Percentiles rank a stretch among this genome's conserved stretches.
phyloP scores from a whole-genome alignment of 2,888 invertebrate genomes.

The Acanthopleura granulata region DNA sequence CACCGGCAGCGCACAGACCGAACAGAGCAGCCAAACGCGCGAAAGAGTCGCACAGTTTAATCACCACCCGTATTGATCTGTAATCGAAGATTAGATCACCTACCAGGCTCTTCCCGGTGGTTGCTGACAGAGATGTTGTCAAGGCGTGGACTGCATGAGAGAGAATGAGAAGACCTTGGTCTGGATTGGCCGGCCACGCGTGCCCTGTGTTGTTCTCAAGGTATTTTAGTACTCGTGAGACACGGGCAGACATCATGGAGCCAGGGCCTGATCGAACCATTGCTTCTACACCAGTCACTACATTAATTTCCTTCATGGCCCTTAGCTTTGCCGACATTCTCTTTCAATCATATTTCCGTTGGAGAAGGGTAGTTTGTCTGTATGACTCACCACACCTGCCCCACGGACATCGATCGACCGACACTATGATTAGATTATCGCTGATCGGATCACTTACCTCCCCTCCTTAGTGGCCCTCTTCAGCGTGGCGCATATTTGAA shows the following conservation, averaged over 20 bases:
- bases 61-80: neutral
- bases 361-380: neutral
- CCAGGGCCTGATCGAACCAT: neutral
- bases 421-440: conserved; percentile 12
- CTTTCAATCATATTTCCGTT: conserved; percentile 12
- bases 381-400: conserved; percentile 9
- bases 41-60: neutral
- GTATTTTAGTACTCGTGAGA: neutral
- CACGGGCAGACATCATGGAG: conserved; percentile 1
- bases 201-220: neutral
- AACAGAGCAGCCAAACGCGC: neutral
- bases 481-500: neutral
- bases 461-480: neutral
- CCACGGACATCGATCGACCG: neutral
- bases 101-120: neutral
- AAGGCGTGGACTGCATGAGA: neutral
- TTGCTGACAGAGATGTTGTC: neutral
- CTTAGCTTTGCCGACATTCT: neutral
- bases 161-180: neutral
- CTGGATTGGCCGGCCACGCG: neutral
- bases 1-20: neutral
- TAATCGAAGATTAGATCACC: conserved; percentile 5
- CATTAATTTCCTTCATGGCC: neutral
- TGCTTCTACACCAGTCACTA: neutral
- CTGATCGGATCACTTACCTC: conserved; percentile 17